These are phyloP conservation scores for Neotragus pygmaeus DNA, from an alignment of 2,113 vertebrate species.

Conservation along the genomic window DNA sequence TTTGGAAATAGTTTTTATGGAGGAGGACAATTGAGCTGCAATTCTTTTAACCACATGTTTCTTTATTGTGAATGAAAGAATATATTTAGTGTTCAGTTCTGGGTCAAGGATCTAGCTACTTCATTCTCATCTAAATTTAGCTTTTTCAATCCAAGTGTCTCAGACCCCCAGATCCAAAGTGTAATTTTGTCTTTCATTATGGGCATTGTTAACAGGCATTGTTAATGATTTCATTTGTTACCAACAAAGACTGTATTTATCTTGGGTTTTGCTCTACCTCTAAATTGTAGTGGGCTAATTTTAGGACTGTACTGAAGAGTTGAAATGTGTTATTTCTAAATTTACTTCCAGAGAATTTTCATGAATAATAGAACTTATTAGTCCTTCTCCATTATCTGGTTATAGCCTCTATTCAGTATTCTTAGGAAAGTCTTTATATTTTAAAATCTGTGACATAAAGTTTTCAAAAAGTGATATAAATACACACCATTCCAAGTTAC, in stretches of 20 bases:
- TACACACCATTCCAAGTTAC: background rate
- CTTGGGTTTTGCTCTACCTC: slow-evolving; percentile 57
- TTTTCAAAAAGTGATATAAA: slow-evolving; percentile 50
- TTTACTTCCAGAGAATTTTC: slow-evolving; percentile 56
- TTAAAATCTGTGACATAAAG: slow-evolving; percentile 54
- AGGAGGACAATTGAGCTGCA: slow-evolving; percentile 37
- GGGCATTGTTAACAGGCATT: slow-evolving; percentile 51
- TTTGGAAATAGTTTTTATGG: slow-evolving; percentile 27
- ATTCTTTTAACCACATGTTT: slow-evolving; percentile 36
- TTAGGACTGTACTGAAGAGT: slow-evolving; percentile 38
- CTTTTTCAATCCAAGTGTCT: background rate
- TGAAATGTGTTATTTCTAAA: slow-evolving; percentile 66
- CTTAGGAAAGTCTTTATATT: slow-evolving; percentile 37
- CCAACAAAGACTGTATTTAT: slow-evolving; percentile 61
- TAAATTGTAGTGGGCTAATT: slow-evolving; percentile 56
- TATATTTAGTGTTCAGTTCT: slow-evolving; percentile 56
- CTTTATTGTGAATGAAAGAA: slow-evolving; percentile 51
- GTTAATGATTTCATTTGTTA: slow-evolving; percentile 58
- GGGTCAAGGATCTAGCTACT: slow-evolving; percentile 51
- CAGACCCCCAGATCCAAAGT: background rate
- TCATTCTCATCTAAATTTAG: slow-evolving; percentile 61
- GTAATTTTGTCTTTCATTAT: slow-evolving; percentile 58
- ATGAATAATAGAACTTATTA: slow-evolving; percentile 58
- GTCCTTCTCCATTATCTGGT: slow-evolving; percentile 28
- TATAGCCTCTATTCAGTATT: slow-evolving; percentile 35